These are phyloP conservation scores for Poecilobothrus nobilitatus DNA, from an alignment of 2,888 invertebrate genomes.

Conservation along the genomic window DNA sequence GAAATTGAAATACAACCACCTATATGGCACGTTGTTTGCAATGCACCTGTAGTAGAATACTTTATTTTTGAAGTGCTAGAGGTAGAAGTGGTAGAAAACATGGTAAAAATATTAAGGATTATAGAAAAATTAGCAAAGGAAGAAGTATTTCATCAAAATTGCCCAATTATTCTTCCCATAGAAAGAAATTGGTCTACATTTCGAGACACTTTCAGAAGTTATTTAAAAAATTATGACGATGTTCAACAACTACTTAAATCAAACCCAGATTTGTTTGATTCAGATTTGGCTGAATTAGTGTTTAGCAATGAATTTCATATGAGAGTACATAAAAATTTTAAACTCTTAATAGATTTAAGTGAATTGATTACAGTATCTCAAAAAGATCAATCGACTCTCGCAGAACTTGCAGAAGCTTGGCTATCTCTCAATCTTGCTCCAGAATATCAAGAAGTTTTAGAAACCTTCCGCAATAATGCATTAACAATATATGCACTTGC, in stretches of 20 bases:
- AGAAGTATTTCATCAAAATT: slow-evolving; percentile 1
- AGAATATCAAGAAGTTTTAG: slow-evolving; percentile 9
- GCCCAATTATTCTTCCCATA: slow-evolving; percentile 11
- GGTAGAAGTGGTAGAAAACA: slow-evolving; percentile 8
- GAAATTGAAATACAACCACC: slow-evolving; percentile 7
- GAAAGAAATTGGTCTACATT: slow-evolving; percentile 15
- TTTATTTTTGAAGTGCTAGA: slow-evolving; percentile 14
- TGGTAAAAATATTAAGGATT: slow-evolving; percentile 14
- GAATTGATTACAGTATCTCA: slow-evolving; percentile 15
- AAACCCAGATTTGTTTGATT: neutral
- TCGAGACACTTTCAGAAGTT: slow-evolving; percentile 16
- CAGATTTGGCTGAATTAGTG: neutral
- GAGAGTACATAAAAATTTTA: slow-evolving; percentile 10
- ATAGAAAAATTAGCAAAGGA: slow-evolving; percentile 12
- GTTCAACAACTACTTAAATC: neutral
- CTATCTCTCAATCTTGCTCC: slow-evolving; percentile 11
- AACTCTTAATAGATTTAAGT: slow-evolving; percentile 12
- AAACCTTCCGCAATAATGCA: slow-evolving; percentile 12
- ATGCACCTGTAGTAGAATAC: slow-evolving; percentile 11
- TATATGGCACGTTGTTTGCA: slow-evolving; percentile 13
- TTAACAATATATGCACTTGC: slow-evolving; percentile 11
- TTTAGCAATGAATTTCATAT: slow-evolving; percentile 12
- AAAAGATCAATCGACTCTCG: slow-evolving; percentile 11
- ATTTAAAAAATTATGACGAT: slow-evolving; percentile 7
- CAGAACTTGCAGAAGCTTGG: slow-evolving; percentile 16